Conservation (phyloP, 2,888 invertebrate genomes). For the Hipparchia semele region DNA sequence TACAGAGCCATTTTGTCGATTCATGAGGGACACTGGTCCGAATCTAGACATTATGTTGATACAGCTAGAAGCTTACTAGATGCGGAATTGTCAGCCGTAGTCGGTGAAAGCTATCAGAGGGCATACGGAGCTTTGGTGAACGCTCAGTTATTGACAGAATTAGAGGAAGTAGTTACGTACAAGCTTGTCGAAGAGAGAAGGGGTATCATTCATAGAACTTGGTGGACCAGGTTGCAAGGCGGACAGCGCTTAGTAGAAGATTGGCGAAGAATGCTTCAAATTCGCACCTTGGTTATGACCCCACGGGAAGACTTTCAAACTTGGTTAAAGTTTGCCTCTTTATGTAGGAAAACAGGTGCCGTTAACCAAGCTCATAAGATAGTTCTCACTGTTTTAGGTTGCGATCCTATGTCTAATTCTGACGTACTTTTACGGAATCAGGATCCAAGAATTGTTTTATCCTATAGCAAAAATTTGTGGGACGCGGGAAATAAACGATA, state of each 20-base stretch:
- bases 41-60: conserved; percentile 92
- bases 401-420: conserved; percentile 89
- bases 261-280: conserved; percentile 98
- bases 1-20: conserved; percentile 96
- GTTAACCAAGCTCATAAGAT: conserved; percentile 96
- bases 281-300: conserved; percentile 94
- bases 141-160: conserved; percentile 97
- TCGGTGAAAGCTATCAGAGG: conserved; percentile 96
- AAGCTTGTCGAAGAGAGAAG: conserved; percentile 97
- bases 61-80: conserved; percentile 96
- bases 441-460: conserved; percentile 94
- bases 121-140: conserved; percentile 98
- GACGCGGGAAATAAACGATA: conserved; percentile 89
- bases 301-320: conserved; percentile 97
- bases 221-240: conserved; percentile 98
- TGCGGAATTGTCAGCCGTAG: conserved; percentile 97
- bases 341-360: conserved; percentile 96
- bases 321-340: conserved; percentile 98
- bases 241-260: conserved; percentile 98
- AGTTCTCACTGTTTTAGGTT: conserved; percentile 90
- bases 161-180: conserved; percentile 99
- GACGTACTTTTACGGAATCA: conserved; percentile 88
- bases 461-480: conserved; percentile 98
- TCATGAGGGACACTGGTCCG: conserved; percentile 88
- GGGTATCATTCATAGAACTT: conserved; percentile 89